phyloP scores from a whole-genome alignment of 1,140 invertebrate genomes.

The Cyclina sinensis region DNA sequence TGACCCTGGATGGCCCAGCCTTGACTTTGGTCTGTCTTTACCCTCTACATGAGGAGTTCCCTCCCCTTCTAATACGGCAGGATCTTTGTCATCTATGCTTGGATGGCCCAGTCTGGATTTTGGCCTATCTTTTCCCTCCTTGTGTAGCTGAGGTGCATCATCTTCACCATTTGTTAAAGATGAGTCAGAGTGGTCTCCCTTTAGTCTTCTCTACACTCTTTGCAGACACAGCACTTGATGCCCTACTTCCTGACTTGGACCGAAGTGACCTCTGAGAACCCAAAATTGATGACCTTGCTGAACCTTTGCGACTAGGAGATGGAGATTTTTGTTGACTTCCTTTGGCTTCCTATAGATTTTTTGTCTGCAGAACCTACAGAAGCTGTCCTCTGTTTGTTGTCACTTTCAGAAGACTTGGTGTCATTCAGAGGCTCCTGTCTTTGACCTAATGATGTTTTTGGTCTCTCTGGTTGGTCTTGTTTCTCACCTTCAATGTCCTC shows the following conservation, averaged over 20 bases:
- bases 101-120: constrained; percentile 57
- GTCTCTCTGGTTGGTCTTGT: constrained; percentile 25
- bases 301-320: constrained; percentile 52
- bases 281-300: constrained; percentile 12
- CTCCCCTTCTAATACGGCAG: neutral
- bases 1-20: neutral
- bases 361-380: neutral
- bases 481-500: neutral
- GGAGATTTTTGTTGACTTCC: constrained; percentile 29
- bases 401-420: neutral
- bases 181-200: constrained; percentile 21
- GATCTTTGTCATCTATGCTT: constrained; percentile 34
- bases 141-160: constrained; percentile 24
- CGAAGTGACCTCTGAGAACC: constrained; percentile 34
- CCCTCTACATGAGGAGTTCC: neutral
- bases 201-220: constrained; percentile 14
- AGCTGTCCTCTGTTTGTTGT: neutral
- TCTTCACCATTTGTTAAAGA: neutral
- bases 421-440: constrained; percentile 7
- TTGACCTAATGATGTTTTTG: constrained; percentile 36
- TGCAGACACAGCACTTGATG: constrained; percentile 33
- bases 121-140: constrained; percentile 51
- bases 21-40: constrained; percentile 12
- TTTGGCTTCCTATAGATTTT: neutral
- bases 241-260: constrained; percentile 50